Base-by-base conservation (phyloP, 2,797 vertebrate genomes). In the Crocodylus rhombifer region DNA sequence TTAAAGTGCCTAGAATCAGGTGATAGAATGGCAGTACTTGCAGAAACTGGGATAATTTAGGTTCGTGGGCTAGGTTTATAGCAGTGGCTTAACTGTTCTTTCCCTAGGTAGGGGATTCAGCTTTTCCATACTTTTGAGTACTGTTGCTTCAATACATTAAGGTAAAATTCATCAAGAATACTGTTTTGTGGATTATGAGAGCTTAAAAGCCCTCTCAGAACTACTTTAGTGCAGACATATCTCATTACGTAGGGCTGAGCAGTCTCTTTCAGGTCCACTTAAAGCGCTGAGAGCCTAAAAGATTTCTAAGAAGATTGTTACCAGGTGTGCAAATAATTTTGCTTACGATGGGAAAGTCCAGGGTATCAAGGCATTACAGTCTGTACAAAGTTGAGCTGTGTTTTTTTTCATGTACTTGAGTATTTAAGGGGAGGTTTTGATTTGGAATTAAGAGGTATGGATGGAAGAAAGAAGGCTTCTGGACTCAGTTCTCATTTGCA, bases 401-500 rank as follows among this genome's bases (percentile, higher is more conserved):
- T 26, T 93, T 58, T 63, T 18, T 51, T 14, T 6, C 4, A 13
- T 20, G 76, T 60, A 61, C 42, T 18, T 15, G 20, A 15, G 1
- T 20, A 2, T 21, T 23, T 4, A 25, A 25, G 16, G 6, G 14
- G 9, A 30, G 9, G 8, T 0, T 23, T 65, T 87, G 0, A 1
- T 21, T 76, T 63, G 20, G 4, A 57, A 92, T 92, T 64, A 30
- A 56, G 23, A 69, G 33, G 30, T 1, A 1, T n/a, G 4, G 0
- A 0, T 0, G 7, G 14, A 2, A 9, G 5, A 6, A 42, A 63
- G 14, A 33, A 18, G 62, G 15, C 5, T 87, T 63, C 4, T 67
- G 57, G 25, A 2, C 51, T 18, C 4, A 61, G n/a, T 71, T 25
- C 77, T 80, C 1, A 1, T 12, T 1, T 0, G 0, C 71, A 42